Evolutionary conservation across 92 coral and sea anemone genomes (phyloP).

Genomic region (Phenganax marumi): DNA sequence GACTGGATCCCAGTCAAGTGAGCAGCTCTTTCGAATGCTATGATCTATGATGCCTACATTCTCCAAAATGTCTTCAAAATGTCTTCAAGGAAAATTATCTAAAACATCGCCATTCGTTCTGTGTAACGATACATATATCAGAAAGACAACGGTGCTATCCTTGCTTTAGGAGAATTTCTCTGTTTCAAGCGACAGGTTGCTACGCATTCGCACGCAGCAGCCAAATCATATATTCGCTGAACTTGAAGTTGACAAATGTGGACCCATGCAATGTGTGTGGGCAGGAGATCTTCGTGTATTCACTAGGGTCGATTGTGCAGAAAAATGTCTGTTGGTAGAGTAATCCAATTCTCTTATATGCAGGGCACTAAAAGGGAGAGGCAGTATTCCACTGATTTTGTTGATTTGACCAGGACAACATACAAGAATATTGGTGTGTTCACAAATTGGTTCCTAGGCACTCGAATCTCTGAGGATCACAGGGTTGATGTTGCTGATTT

Average conservation of each 20-base stretch:
- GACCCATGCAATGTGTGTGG: slow-evolving; percentile 1
- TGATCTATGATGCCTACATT: slow-evolving; percentile 19
- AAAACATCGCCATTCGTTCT: slow-evolving; percentile 23
- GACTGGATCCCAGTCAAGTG: slow-evolving; percentile 26
- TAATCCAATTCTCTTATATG: slow-evolving; percentile 17
- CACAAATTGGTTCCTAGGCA: slow-evolving; percentile 3
- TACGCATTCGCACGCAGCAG: background rate
- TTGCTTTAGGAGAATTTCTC: slow-evolving; percentile 1
- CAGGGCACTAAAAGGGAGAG: slow-evolving; percentile 6
- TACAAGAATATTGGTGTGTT: slow-evolving; percentile 14
- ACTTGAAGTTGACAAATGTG: slow-evolving; percentile 1
- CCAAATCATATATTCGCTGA: background rate
- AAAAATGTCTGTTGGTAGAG: slow-evolving; percentile 6
- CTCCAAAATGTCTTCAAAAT: slow-evolving; percentile 16
- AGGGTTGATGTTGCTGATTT: slow-evolving; percentile 17
- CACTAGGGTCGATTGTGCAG: background rate
- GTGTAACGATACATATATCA: slow-evolving; percentile 9
- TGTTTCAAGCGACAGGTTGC: background rate
- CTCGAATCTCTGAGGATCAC: background rate
- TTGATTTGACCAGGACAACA: background rate
- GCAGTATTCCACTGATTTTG: slow-evolving; percentile 25
- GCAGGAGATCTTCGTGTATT: slow-evolving; percentile 17
- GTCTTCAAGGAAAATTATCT: slow-evolving; percentile 17
- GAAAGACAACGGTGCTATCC: slow-evolving; percentile 11
- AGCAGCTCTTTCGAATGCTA: slow-evolving; percentile 24